Evolutionary conservation across 2,888 invertebrate species (phyloP).

Genomic region (Apodemia zela): DNA sequence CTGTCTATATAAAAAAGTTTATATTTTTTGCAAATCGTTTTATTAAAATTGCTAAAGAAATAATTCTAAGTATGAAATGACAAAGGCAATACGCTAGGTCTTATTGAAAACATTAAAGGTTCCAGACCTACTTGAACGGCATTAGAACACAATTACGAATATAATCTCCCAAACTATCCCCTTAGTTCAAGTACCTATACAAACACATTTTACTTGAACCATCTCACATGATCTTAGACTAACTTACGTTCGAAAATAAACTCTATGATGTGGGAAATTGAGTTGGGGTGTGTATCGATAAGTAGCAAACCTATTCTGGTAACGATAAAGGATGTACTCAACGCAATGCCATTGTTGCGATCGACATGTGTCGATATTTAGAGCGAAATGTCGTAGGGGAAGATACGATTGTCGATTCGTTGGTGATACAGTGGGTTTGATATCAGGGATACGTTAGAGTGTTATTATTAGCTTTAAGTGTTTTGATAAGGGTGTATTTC

Average conservation of each 20-base stretch:
- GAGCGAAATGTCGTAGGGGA: slow-evolving; percentile 32
- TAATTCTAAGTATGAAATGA: slow-evolving; percentile 21
- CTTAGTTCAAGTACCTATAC: slow-evolving; percentile 64
- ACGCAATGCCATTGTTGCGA: slow-evolving; percentile 52
- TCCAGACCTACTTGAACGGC: slow-evolving; percentile 50
- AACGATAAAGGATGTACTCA: slow-evolving; percentile 56
- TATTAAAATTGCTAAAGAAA: slow-evolving; percentile 4
- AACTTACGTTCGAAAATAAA: slow-evolving; percentile 2
- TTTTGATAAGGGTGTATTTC: slow-evolving; percentile 1
- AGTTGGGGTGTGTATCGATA: slow-evolving; percentile 23
- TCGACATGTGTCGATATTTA: slow-evolving; percentile 62
- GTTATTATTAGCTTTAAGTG: slow-evolving; percentile 10
- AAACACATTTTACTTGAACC: slow-evolving; percentile 37
- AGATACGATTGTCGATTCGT: slow-evolving; percentile 39
- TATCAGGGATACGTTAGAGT: slow-evolving; percentile 5
- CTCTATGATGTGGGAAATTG: slow-evolving; percentile 28
- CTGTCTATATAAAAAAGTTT: background rate
- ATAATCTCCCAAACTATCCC: slow-evolving; percentile 65
- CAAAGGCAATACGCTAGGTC: slow-evolving; percentile 19
- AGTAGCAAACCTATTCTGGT: slow-evolving; percentile 34
- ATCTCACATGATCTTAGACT: background rate
- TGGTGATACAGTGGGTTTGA: slow-evolving; percentile 3
- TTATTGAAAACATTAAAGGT: slow-evolving; percentile 29
- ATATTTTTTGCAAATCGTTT: slow-evolving; percentile 2
- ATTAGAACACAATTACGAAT: slow-evolving; percentile 69